Evolutionary conservation across 2,113 vertebrate species (phyloP).

Genomic region (Cyprinodon variegatus): DNA sequence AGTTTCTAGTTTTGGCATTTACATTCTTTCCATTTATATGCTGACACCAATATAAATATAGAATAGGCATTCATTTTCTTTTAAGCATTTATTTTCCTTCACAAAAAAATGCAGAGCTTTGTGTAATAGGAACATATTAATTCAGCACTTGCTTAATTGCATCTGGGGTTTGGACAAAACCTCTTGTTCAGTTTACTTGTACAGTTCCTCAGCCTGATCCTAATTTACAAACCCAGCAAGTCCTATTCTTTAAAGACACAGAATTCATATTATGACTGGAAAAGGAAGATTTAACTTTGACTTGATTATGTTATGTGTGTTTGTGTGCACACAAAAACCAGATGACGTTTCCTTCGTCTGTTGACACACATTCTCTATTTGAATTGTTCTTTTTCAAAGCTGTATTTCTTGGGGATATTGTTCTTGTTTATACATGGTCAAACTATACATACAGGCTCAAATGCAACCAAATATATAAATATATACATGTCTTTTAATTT

Average conservation of each 20-base stretch:
- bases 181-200: conserved; percentile 64
- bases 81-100: conserved; percentile 55
- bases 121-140: conserved; percentile 55
- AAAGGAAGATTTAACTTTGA: conserved; percentile 20
- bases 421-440: too few relatives aligned
- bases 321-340: neutral
- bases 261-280: conserved; percentile 57
- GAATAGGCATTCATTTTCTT: conserved; percentile 52
- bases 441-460: too few relatives aligned
- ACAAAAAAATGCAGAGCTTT: conserved; percentile 54
- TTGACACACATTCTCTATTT: neutral
- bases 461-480: too few relatives aligned
- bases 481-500: too few relatives aligned
- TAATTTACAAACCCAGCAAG: conserved; percentile 63
- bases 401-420: too few relatives aligned
- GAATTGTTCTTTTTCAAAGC: neutral
- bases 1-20: conserved; percentile 1
- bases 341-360: neutral
- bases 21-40: neutral
- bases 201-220: conserved; percentile 37
- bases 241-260: conserved; percentile 34
- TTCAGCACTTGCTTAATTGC: conserved; percentile 71
- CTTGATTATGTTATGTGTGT: neutral
- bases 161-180: conserved; percentile 59
- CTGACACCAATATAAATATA: conserved; percentile 33